Evolutionary conservation across 2,113 vertebrate genomes (phyloP), one percentile per base, ranked within the genome.

Genomic region (Lanius ludovicianus): DNA sequence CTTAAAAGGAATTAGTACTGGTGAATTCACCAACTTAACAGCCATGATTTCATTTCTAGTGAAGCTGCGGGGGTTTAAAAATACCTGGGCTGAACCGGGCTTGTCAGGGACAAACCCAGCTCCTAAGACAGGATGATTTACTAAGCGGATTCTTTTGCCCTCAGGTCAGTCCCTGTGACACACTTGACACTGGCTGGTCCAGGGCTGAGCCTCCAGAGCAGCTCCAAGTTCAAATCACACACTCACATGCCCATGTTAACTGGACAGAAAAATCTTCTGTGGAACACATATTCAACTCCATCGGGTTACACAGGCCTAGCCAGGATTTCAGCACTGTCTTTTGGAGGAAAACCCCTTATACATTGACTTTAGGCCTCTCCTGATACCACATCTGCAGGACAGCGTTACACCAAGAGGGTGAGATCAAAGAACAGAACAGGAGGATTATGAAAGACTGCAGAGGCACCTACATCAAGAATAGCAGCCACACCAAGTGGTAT

Each of bases 171-270:
- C 65, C 55, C 31, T 24, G 0, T 0, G 7, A 31, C 20, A 87
- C 13, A 6, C 15, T 21, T 25, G 4, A 47, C 49, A 39, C 47
- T 2, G 22, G 83, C 53, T 46, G 55, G 35, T 13, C 55, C 17
- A 13, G 44, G 35, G 27, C 53, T 44, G 18, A 76, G 67, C 35
- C 47, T 77, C 37, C 52, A 53, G 42, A 80, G 87, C 63, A 89
- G 67, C n/a, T 84, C 39, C 12, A 46, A 55, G 55, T 41, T 60
- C 65, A 50, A 62, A 74, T 71, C 70, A 33, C 62, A 31, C 14
- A 5, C 21, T 39, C 62, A 28, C 6, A 3, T 1, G 30, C 35
- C 42, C 47, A 11, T 0, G 0, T 70, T 18, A 59, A 69, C 46
- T 9, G 25, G 28, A 44, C 55, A 83, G 41, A 92, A 85, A 79